Evolutionary conservation across 2,797 vertebrate species (phyloP), one percentile per base, ranked within the genome.

Genomic region (Chloroceryle amazona): DNA sequence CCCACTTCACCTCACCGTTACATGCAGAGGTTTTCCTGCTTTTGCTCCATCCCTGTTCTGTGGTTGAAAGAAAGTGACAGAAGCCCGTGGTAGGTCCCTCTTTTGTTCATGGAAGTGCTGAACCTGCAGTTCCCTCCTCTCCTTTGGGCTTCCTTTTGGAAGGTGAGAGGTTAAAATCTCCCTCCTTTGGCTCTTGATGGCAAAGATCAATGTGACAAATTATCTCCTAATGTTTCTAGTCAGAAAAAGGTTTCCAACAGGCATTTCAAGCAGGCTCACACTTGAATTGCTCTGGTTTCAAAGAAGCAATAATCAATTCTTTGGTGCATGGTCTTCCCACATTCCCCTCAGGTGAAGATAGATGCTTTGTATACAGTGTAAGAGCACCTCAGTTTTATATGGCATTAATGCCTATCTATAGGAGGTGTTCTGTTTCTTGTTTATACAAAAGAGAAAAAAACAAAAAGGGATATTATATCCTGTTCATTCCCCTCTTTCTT

Each of bases 231-330:
- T 75, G 13, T 86, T 95, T 81, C 55, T 47, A 81, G n/a, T 28
- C 28, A 84, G 46, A 83, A 97, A 84, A 66, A 71, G 19, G 47
- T 76, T 92, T 93, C 62, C 80, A 94, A 84, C 33, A 96, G 42
- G 73, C 62, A 89, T 90, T 96, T 96, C 46, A 71, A 92, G 63
- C 90, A 97, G 73, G 93, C 39, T 95, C 35, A 41, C 58, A 84
- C 95, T 92, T 96, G 93, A 96, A 90, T 68, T 58, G 23, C 66
- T 82, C 83, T 70, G 19, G 46, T 94, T 94, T 87, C 93, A 93
- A 96, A 96, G 81, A 58, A 78, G 42, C n/a, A 86, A 83, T 91
- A 92, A 83, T 71, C 94, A 95, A 47, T 94, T 91, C 58, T 88
- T 81, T 63, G 68, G 51, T 72, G 65, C 52, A 67, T 46, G 70